These are phyloP conservation scores for Apotomis turbidana DNA, from an alignment of 2,888 invertebrate species.

Conservation along the genomic window DNA sequence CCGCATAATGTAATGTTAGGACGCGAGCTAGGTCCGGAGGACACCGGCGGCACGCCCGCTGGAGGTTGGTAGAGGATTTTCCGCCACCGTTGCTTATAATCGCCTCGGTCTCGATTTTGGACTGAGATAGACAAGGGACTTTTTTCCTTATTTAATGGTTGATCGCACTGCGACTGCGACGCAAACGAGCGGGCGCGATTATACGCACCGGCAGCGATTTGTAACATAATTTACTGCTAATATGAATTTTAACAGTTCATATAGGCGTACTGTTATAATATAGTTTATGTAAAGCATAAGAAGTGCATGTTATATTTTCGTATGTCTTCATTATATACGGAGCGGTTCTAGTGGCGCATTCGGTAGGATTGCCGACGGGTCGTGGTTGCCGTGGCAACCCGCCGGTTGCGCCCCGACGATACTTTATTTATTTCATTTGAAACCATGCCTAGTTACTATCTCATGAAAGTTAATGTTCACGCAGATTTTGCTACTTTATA, in stretches of 20 bases:
- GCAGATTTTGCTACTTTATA: constrained; percentile 73
- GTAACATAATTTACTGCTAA: constrained; percentile 74
- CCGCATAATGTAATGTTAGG: constrained; percentile 71
- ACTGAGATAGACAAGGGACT: constrained; percentile 18
- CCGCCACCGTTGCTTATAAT: constrained; percentile 45
- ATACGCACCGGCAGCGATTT: constrained; percentile 48
- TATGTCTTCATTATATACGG: constrained; percentile 68
- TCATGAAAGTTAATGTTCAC: constrained; percentile 66
- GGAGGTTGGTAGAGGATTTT: constrained; percentile 54
- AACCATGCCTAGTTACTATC: constrained; percentile 73
- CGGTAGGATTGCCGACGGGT: not conserved
- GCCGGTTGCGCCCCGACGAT: constrained; percentile 49
- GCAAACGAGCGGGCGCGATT: constrained; percentile 16
- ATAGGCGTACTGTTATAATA: constrained; percentile 79
- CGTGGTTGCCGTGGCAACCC: constrained; percentile 33
- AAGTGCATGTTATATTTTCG: constrained; percentile 80
- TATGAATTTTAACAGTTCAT: constrained; percentile 74
- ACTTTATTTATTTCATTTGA: constrained; percentile 71
- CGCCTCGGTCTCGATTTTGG: constrained; percentile 4
- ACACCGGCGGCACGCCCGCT: constrained; percentile 47
- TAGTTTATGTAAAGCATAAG: constrained; percentile 81
- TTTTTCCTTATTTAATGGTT: constrained; percentile 25
- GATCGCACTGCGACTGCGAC: not conserved
- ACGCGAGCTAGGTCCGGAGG: constrained; percentile 50
- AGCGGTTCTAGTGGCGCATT: constrained; percentile 6